Evolutionary conservation across 1,140 invertebrate genomes (phyloP).

Genomic region (Drosophila mayri): DNA sequence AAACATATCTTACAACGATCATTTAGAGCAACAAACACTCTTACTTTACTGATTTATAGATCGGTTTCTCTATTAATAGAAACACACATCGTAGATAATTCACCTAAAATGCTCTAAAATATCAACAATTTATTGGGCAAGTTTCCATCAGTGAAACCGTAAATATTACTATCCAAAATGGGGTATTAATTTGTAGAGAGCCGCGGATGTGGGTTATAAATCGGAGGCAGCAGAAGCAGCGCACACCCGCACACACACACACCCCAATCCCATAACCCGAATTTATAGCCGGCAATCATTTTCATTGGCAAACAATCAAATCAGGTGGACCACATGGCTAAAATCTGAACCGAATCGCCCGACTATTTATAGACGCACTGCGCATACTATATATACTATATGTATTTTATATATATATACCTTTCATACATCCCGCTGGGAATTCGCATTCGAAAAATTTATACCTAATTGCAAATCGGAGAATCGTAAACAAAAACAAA

Average conservation of each 20-base stretch:
- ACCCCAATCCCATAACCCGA: not conserved
- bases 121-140: slow-evolving; percentile 10
- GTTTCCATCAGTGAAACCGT: slow-evolving; percentile 16
- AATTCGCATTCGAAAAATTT: slow-evolving; percentile 50
- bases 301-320: slow-evolving; percentile 61
- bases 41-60: not conserved
- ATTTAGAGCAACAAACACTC: too few relatives aligned
- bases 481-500: slow-evolving; percentile 59
- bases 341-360: slow-evolving; percentile 15
- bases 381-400: not conserved
- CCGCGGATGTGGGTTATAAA: slow-evolving; percentile 28
- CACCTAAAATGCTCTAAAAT: slow-evolving; percentile 3
- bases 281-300: slow-evolving; percentile 69
- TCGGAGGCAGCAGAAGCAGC: not conserved
- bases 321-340: slow-evolving; percentile 45
- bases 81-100: slow-evolving; percentile 6
- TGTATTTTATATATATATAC: slow-evolving; percentile 7
- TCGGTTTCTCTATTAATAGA: not conserved
- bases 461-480: slow-evolving; percentile 60
- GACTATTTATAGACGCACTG: slow-evolving; percentile 44
- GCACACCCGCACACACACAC: not conserved
- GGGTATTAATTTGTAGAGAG: slow-evolving; percentile 18
- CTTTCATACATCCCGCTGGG: slow-evolving; percentile 35
- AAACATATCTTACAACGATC: not conserved
- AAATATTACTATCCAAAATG: slow-evolving; percentile 19